Conservation (phyloP, 2,797 vertebrate genomes). For the Bovichtus diacanthus region DNA sequence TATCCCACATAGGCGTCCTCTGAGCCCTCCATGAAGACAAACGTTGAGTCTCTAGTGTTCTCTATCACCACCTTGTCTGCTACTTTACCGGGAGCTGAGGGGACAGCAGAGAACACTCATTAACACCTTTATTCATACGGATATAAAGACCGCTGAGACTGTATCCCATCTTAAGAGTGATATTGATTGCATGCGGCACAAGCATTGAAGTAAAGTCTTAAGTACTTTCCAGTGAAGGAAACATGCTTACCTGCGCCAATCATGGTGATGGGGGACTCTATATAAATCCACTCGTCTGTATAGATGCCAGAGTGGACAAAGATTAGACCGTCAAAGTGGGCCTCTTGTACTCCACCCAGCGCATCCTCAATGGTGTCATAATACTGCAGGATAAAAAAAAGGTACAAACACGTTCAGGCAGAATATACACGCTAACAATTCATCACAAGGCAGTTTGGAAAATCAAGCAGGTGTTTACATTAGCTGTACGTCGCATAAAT, state of each 20-base stretch:
- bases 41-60: constrained; percentile 99
- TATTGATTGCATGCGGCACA: constrained; percentile 22
- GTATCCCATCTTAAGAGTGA: background rate
- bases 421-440: constrained; percentile 1
- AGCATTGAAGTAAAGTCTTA: constrained; percentile 4
- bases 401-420: constrained; percentile 35
- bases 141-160: constrained; percentile 7
- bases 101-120: constrained; percentile 17
- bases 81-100: constrained; percentile 95
- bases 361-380: constrained; percentile 99
- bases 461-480: constrained; percentile 23
- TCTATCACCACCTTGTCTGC: constrained; percentile 99
- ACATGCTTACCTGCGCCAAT: constrained; percentile 94
- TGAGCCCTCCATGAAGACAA: constrained; percentile 99
- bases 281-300: constrained; percentile 99
- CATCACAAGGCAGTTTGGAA: background rate
- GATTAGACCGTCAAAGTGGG: constrained; percentile 99
- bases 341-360: constrained; percentile 97
- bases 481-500: constrained; percentile 7
- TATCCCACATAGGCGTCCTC: constrained; percentile 99
- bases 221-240: background rate
- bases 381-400: constrained; percentile 88
- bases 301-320: constrained; percentile 99
- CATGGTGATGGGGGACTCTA: constrained; percentile 99
- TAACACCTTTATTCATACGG: constrained; percentile 8